A percentile compares a stretch with the other conserved stretches of the same genome.
phyloP scores from a whole-genome alignment of 1,140 invertebrate species.

The Zaprionus vittiger region DNA sequence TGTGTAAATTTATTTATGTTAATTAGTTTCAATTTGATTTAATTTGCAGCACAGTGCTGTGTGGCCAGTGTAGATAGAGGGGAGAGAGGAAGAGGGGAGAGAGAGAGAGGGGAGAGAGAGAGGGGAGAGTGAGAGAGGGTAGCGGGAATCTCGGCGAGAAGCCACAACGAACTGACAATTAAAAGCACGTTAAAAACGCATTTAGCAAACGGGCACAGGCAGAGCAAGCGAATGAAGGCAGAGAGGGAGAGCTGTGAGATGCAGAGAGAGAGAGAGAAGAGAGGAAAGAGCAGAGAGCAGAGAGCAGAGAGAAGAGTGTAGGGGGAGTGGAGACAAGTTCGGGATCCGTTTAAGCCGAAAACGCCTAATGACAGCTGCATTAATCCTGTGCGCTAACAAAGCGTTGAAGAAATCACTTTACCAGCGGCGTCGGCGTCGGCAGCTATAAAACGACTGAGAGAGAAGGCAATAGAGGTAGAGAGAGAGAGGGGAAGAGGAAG shows the following conservation, averaged over 20 bases:
- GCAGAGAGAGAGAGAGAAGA: background rate
- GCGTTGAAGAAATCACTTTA: constrained; percentile 84
- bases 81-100: background rate
- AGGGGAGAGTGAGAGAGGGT: background rate
- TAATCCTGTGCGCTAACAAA: constrained; percentile 83
- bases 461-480: background rate
- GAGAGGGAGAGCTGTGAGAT: background rate
- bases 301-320: background rate
- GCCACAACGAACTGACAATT: constrained; percentile 72
- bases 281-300: background rate
- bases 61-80: background rate
- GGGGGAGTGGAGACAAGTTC: constrained; percentile 14
- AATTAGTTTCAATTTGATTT: constrained; percentile 83
- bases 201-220: constrained; percentile 63
- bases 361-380: constrained; percentile 81
- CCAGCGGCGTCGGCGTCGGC: constrained; percentile 69
- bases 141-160: background rate
- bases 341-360: constrained; percentile 76
- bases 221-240: background rate
- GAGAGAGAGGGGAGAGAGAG: background rate
- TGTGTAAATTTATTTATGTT: constrained; percentile 83
- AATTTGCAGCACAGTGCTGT: constrained; percentile 52
- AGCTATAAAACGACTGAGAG: constrained; percentile 56
- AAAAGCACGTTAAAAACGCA: constrained; percentile 84
- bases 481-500: background rate